Evolutionary conservation across 1,140 invertebrate species (phyloP), one percentile per base, ranked within the genome.

Genomic region (Thaumatotibia leucotreta): DNA sequence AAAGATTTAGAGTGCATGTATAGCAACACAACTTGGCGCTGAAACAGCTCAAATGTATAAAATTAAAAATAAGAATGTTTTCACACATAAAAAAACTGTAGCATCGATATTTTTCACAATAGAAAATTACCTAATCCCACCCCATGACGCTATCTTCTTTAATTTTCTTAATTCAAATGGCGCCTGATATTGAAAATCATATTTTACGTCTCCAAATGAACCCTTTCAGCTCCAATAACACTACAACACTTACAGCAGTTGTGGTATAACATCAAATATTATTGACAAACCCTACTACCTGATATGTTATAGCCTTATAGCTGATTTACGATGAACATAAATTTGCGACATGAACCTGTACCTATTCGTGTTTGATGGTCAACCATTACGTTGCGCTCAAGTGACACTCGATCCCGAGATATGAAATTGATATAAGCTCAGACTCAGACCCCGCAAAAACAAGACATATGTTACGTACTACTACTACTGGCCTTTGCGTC

Each of bases 261-360:
- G 17, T 45, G 17, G 14, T 5, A 17, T 20, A 45, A 45, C 39
- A 20, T 45, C 17, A 20, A 45, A 45, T 45, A 45, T 45, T 45
- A 45, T 45, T 45, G 39, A 45, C 39, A 45, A 45, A 1, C 24
- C 11, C 52, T 31, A 5, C 23, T 24, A 58, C 27, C 52, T 24
- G 52, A 29, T 58, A 31, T 58, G 52, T 58, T 58, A 58, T 58
- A n/a, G n/a, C n/a, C n/a, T n/a, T n/a, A n/a, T n/a, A 58, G 52
- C 24, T 27, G 52, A 58, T 58, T 58, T 58, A 58, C 52, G 52
- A 31, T 31, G 23, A 58, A 11, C 52, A 58, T 58, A 58, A 58
- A 58, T 31, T 27, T 14, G 23, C 8, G 52, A 14, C 52, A 58
- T 58, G 52, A 58, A 58, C 29, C 52, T 58, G 11, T 23, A 20